Conservation (phyloP, 2,113 vertebrate species). For the Hipposideros armiger region DNA sequence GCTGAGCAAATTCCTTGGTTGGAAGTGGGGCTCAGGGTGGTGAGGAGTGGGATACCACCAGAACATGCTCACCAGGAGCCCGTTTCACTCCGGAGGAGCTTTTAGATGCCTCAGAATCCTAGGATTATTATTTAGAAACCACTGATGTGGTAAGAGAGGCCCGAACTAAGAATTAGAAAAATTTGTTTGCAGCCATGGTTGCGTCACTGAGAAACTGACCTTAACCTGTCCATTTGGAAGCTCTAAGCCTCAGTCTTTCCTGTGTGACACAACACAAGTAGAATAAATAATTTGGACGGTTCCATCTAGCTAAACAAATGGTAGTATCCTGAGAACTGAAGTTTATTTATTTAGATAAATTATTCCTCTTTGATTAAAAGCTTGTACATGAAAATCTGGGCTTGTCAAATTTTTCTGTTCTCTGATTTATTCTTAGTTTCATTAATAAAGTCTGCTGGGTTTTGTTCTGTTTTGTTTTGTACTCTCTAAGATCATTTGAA, state of each 20-base stretch:
- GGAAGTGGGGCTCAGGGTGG: not conserved
- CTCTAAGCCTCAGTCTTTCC: not conserved
- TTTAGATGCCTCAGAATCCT: not conserved
- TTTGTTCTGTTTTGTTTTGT: not conserved
- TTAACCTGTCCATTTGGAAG: not conserved
- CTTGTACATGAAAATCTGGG: not conserved
- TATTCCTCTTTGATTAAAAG: slow-evolving; percentile 40
- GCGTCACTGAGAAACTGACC: not conserved
- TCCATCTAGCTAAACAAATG: not conserved
- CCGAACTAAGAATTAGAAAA: not conserved
- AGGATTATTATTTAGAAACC: not conserved
- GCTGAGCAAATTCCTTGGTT: not conserved
- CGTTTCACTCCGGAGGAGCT: not conserved
- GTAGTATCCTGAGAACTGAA: not conserved
- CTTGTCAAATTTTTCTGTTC: not conserved
- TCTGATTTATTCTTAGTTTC: not conserved
- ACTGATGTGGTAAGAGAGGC: not conserved
- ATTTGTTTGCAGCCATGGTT: not conserved
- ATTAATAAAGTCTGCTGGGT: not conserved
- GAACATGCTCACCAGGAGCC: not conserved
- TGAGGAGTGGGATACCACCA: accelerated
- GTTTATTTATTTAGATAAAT: not conserved
- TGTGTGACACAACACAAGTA: not conserved
- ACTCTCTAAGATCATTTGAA: slow-evolving; percentile 4
- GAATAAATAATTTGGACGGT: not conserved